phyloP scores from a whole-genome alignment of 2,888 invertebrate genomes.

The Nymphalis polychloros region DNA sequence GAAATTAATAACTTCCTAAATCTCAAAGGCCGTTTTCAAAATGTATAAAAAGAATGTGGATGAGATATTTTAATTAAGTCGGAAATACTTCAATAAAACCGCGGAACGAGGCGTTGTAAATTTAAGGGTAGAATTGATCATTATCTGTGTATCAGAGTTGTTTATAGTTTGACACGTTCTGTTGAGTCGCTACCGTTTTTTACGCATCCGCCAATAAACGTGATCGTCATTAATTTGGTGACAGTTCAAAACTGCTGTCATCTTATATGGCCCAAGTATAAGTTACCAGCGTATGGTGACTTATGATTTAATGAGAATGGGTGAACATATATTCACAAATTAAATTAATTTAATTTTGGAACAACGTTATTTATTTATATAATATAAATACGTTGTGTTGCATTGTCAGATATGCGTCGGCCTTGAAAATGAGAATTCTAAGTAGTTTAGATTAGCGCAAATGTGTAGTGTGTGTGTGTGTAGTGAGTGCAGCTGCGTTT shows the following conservation, averaged over 20 bases:
- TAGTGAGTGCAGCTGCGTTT: too few relatives aligned
- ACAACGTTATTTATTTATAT: too few relatives aligned
- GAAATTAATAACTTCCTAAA: conserved; percentile 58
- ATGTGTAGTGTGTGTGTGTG: too few relatives aligned
- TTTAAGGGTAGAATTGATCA: conserved; percentile 60
- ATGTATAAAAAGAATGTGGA: conserved; percentile 51
- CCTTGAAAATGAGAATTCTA: too few relatives aligned
- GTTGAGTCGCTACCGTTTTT: conserved; percentile 65
- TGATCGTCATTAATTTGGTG: conserved; percentile 71
- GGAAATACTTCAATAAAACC: conserved; percentile 72
- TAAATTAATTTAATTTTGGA: too few relatives aligned
- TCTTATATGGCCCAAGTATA: neutral
- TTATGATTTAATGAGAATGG: too few relatives aligned
- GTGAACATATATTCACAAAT: too few relatives aligned
- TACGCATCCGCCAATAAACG: conserved; percentile 71
- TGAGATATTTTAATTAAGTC: conserved; percentile 46
- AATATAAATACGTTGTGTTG: too few relatives aligned
- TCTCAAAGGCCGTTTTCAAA: conserved; percentile 44
- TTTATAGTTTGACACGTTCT: conserved; percentile 60
- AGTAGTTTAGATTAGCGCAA: too few relatives aligned
- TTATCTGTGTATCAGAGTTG: conserved; percentile 58
- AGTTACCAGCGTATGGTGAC: neutral
- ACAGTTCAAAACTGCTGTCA: conserved; percentile 11
- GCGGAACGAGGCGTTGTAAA: conserved; percentile 63
- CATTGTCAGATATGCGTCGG: too few relatives aligned